Evolutionary conservation across 2,113 vertebrate genomes (phyloP), one percentile per base, ranked within the genome.

Genomic region (Rhabdornis inornatus): DNA sequence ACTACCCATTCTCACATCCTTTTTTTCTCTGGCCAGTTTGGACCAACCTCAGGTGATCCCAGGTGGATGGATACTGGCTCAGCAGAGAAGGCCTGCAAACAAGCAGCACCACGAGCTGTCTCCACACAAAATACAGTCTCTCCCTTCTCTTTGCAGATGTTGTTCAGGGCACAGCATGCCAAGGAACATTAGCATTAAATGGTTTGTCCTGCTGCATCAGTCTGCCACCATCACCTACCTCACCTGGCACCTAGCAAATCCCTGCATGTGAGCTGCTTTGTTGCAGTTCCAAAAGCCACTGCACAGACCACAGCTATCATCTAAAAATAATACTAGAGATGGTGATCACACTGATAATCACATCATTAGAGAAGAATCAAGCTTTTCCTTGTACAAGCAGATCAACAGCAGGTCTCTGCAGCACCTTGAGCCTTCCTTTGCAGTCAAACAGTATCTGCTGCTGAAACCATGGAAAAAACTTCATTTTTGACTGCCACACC

Each of bases 41-140:
- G 68, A 88, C n/a, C 2, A 4, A 39, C 9, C 44, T 61, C 0
- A 0, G 21, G 55, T 0, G 0, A 74, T 35, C 33, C 15, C 1
- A 7, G 16, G 30, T 61, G 6, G 53, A 69, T 28, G 16, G 44
- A 94, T 20, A 42, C n/a, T 33, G 61, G 79, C 66, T 74, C 52
- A 57, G 31, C 6, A 18, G 17, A 87, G 33, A n/a, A 57, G 7
- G 17, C 6, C 70, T 81, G 45, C 50, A 92, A 69, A 77, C 45
- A 82, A 95, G n/a, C 37, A 88, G 44, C 50, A 74, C 19, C 63
- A 69, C 52, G 60, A 49, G 45, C 30, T 53, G n/a, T 42, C 45
- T 72, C 64, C 55, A 81, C n/a, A 56, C 37, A 69, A 72, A 92
- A 65, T 23, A 23, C n/a, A 71, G 24, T 25, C n/a, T 80, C 57